Evolutionary conservation across 1,140 invertebrate genomes (phyloP), one percentile per base, ranked within the genome.

Genomic region (Drosophila eugracilis): DNA sequence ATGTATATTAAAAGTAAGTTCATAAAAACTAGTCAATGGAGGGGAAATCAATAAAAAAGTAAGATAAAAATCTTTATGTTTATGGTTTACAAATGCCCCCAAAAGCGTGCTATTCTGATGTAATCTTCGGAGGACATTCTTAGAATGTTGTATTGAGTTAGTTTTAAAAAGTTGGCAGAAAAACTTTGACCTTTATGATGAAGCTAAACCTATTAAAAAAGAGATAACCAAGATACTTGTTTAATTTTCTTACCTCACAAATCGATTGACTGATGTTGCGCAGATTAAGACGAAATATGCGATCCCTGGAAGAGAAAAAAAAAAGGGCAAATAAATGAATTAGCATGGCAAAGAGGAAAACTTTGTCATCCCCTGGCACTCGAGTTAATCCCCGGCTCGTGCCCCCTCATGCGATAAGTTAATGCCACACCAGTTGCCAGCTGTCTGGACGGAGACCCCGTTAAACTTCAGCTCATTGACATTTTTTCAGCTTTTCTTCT

Each of bases 191-290:
- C 26, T 9, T n/a, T n/a, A n/a, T n/a, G n/a, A n/a, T n/a, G n/a
- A n/a, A n/a, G n/a, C n/a, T n/a, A n/a, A n/a, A n/a, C n/a, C n/a
- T n/a, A n/a, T n/a, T n/a, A n/a, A n/a, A n/a, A n/a, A n/a, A n/a
- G n/a, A n/a, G n/a, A n/a, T n/a, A n/a, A 32, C 30, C 0, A 14
- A 5, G 0, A 15, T 15, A 17, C 7, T 12, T 17, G 19, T 19
- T 41, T 15, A 17, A 10, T 55, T 50, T 45, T 90, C 93, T 94
- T 92, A 95, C 95, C 94, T 95, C 94, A 86, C 95, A 95, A 86
- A 94, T 93, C 66, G 94, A 94, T 91, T 94, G 94, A 89, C 94
- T 95, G 75, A 95, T 94, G 92, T 95, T 95, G 89, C 93, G 93
- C 92, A 95, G 92, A 92, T 95, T 95, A 63, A 95, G 92, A 73